phyloP scores from a whole-genome alignment of 2,797 vertebrate genomes.

The Pitangus sulphuratus region DNA sequence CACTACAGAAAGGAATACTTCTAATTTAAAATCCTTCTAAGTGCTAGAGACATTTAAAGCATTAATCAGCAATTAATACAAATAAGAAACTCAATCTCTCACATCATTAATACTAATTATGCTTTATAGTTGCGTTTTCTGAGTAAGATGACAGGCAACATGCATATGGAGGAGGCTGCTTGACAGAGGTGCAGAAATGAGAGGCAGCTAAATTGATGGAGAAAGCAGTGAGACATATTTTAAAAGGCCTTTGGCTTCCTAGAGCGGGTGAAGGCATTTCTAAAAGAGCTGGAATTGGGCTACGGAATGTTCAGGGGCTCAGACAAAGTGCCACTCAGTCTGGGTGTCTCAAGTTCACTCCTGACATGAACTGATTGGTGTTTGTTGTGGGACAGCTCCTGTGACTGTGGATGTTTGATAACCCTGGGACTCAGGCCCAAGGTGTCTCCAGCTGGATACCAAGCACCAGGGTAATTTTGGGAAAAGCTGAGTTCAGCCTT shows the following conservation, averaged over 20 bases:
- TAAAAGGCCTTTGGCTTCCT: constrained; percentile 4
- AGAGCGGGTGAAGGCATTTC: not conserved
- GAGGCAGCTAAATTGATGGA: constrained; percentile 55
- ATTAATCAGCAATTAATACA: constrained; percentile 76
- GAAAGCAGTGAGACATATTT: constrained; percentile 47
- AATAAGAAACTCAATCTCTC: constrained; percentile 71
- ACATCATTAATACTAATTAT: constrained; percentile 73
- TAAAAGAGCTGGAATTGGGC: not conserved
- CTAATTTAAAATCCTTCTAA: constrained; percentile 46
- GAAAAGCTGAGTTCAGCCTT: not conserved
- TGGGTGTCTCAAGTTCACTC: not conserved
- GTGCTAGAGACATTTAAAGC: constrained; percentile 67
- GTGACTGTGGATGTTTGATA: not conserved
- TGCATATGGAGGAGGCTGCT: constrained; percentile 68
- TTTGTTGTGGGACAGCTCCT: not conserved
- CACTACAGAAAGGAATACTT: constrained; percentile 50
- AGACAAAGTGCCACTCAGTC: accelerated
- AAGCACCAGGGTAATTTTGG: not conserved
- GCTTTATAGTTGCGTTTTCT: constrained; percentile 71
- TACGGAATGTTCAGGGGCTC: not conserved
- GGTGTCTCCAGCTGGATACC: not conserved
- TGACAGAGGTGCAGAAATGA: constrained; percentile 71
- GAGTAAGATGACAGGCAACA: constrained; percentile 70
- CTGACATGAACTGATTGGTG: accelerated
- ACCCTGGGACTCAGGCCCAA: not conserved